Conservation (phyloP, 1,140 invertebrate genomes). For the Drosophila funebris region DNA sequence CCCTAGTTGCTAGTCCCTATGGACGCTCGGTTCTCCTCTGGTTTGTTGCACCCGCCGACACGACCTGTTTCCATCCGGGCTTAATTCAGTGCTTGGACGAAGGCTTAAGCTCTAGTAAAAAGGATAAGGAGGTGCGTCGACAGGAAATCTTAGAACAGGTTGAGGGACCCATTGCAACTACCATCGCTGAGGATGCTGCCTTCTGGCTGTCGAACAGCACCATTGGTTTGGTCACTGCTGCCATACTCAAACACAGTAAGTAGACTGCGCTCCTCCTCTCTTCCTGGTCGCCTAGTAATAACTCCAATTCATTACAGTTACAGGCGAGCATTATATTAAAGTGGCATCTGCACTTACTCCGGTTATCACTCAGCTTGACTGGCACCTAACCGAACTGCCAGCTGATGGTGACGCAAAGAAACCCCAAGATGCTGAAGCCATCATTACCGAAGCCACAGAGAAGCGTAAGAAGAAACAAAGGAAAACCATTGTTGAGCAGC, state of each 20-base stretch:
- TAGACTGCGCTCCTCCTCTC: not conserved
- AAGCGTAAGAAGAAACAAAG: conserved; percentile 56
- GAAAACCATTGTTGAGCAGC: not conserved
- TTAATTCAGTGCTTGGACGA: conserved; percentile 88
- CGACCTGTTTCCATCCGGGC: conserved; percentile 89
- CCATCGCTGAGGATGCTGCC: conserved; percentile 86
- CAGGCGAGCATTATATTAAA: conserved; percentile 61
- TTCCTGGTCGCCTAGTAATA: too few species aligned
- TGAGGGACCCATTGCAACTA: conserved; percentile 86
- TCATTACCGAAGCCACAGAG: conserved; percentile 62
- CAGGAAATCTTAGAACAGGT: conserved; percentile 90
- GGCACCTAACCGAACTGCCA: conserved; percentile 66
- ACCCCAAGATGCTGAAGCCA: conserved; percentile 65
- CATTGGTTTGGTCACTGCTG: conserved; percentile 88
- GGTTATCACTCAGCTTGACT: conserved; percentile 83
- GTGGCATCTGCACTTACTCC: conserved; percentile 84
- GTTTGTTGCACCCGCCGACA: conserved; percentile 91
- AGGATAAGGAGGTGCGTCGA: conserved; percentile 88
- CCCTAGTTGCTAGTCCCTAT: conserved; percentile 89
- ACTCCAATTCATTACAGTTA: conserved; percentile 37
- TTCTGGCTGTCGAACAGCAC: conserved; percentile 89
- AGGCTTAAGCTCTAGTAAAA: conserved; percentile 92
- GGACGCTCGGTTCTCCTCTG: conserved; percentile 91
- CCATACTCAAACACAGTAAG: conserved; percentile 87
- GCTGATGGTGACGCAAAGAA: conserved; percentile 59